A percentile compares a stretch with the other conserved stretches of the same genome.
phyloP scores from a whole-genome alignment of 2,113 vertebrate genomes.

The Ariopsis seemanni region DNA sequence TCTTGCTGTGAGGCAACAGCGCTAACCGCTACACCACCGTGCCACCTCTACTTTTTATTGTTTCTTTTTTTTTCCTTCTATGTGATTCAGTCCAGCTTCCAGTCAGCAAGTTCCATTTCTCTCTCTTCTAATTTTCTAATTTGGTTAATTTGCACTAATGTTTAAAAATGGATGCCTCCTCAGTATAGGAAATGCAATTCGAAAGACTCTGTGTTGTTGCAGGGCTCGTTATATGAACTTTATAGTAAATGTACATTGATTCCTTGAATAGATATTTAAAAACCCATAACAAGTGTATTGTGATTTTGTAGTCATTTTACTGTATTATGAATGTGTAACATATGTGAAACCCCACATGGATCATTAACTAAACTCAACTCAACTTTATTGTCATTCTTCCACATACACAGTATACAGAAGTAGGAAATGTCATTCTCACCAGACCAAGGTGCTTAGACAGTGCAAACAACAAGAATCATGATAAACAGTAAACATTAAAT shows the following conservation, averaged over 20 bases:
- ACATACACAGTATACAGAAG: too few species aligned
- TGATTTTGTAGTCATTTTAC: too few species aligned
- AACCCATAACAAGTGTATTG: neutral
- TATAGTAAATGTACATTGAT: constrained; percentile 11
- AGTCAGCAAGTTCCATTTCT: constrained; percentile 55
- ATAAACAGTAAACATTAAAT: too few species aligned
- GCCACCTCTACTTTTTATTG: constrained; percentile 5
- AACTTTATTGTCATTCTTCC: too few species aligned
- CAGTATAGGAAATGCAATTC: constrained; percentile 62
- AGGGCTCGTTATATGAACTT: neutral
- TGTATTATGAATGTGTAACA: too few species aligned
- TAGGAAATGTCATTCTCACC: too few species aligned
- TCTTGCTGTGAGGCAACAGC: too few species aligned
- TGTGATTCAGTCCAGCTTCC: constrained; percentile 53
- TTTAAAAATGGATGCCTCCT: constrained; percentile 65
- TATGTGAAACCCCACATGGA: too few species aligned
- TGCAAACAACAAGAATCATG: too few species aligned
- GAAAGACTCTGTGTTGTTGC: constrained; percentile 13
- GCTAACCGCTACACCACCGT: too few species aligned
- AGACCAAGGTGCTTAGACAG: too few species aligned
- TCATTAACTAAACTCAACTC: too few species aligned
- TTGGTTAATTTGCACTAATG: constrained; percentile 71
- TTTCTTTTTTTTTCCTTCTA: constrained; percentile 50
- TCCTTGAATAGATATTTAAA: neutral
- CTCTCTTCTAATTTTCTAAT: constrained; percentile 58